Evolutionary conservation across 92 coral and sea anemone species (phyloP), one percentile per base, ranked within the genome.

Genomic region (Porites cylindrica): DNA sequence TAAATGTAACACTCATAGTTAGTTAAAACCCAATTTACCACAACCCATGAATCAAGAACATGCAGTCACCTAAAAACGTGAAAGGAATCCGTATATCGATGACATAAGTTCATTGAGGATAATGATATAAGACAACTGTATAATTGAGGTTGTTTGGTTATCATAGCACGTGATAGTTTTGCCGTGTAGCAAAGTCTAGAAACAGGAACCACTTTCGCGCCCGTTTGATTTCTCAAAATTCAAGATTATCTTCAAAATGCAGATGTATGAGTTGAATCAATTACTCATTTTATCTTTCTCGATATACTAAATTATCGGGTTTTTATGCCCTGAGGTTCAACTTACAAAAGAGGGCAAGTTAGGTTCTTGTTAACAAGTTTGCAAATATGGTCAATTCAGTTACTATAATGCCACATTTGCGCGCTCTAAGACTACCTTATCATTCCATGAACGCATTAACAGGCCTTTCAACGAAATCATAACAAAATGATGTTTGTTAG

Each of bases 251-350:
- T 70, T 58, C 26, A 10, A 4, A 32, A 29, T 82, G 69, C 86
- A 82, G 86, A 66, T 82, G 86, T 70, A 82, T 26, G 71, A 38
- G 38, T 58, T 72, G 78, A 59, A 38, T 16, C 75, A 60, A 82
- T 70, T 70, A 70, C 8, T 7, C 24, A 58, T 54, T 54, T 82
- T 71, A 82, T 82, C 86, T 32, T 70, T 4, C 54, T 1, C 54
- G 10, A 54, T 69, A 58, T 18, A 20, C n/a, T 11, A 81, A 70
- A 53, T 81, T 29, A 81, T 69, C 86, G 14, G 29, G 12, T 9
- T 51, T 50, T 12, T 6, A 70, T 19, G 86, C 86, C 86, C 86
- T 26, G 43, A 32, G 86, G 78, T 82, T 79, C 56, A 1, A 63
- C n/a, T 7, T 20, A 43, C 58, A 7, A 51, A 58, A 19, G 8